Percentiles rank a stretch among this genome's conserved stretches.
Evolutionary conservation across 2,888 invertebrate genomes (phyloP).

Genomic region (Oxycera nigricornis): DNA sequence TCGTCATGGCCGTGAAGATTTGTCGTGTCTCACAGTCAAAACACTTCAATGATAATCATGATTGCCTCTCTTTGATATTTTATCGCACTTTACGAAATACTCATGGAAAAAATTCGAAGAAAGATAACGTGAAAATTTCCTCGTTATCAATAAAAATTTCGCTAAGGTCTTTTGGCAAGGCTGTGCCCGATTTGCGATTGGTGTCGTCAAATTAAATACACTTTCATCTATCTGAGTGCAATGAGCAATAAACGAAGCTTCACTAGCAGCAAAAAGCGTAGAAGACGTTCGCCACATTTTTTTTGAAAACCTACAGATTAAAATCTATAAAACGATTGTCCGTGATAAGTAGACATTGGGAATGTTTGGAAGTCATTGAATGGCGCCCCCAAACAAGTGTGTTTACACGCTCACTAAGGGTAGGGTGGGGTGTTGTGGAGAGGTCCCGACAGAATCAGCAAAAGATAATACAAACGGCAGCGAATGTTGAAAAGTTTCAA

Average conservation of each 20-base stretch:
- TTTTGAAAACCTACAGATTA: neutral
- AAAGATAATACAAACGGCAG: neutral
- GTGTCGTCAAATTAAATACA: neutral
- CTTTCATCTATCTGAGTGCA: neutral
- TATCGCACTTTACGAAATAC: neutral
- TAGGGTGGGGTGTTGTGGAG: neutral
- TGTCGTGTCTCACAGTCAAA: neutral
- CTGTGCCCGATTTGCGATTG: neutral
- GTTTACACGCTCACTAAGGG: neutral
- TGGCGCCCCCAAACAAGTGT: neutral
- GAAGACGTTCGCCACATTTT: neutral
- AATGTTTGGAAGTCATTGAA: no score
- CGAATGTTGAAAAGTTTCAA: neutral
- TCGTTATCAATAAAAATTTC: slow-evolving; percentile 1
- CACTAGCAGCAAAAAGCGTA: neutral
- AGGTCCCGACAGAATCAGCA: neutral
- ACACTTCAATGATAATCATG: neutral
- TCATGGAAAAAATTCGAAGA: neutral
- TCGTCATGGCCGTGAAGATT: neutral
- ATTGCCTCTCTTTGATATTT: neutral
- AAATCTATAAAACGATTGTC: no score
- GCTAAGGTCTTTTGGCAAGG: neutral
- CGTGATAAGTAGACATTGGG: no score
- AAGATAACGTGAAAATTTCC: neutral
- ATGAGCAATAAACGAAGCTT: neutral